Evolutionary conservation across 2,113 vertebrate genomes (phyloP), one percentile per base, ranked within the genome.

Genomic region (Phocoena sinus): DNA sequence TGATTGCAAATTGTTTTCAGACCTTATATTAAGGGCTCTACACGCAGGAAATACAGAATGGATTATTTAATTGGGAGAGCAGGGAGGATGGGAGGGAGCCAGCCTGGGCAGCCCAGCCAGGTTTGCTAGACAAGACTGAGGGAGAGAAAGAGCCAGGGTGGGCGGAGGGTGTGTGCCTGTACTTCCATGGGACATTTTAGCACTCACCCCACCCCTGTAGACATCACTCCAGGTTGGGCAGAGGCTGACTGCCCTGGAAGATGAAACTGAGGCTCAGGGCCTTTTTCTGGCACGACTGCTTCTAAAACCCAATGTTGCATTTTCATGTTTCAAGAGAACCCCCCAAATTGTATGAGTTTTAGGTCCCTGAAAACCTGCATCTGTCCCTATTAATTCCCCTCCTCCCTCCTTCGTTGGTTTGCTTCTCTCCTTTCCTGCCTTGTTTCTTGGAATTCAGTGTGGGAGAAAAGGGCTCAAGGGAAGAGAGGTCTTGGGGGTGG

Each of bases 1-100:
- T 98, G 97, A 98, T 97, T 98, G 97, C 96, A 98, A 97, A 97
- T 97, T 97, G 97, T 98, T 98, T 98, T 97, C 95, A 97, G 96
- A 95, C 94, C 96, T 96, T 94, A 97, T 98, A 98, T 97, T 98
- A 98, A 97, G 97, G 68, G 93, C 92, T 92, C 96, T 85, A 71
- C 84, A 77, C 0, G 5, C 53, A 93, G 92, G 91, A 97, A 97
- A 97, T 94, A 96, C 95, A 96, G 89, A 97, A 71, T 67, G 87
- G 93, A 84, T 93, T 93, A 94, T 96, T 93, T 96, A 98, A 96
- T 97, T 85, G 93, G 91, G 80, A 95, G 79, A 88, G 25, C 71
- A 47, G 41, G 36, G 38, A 15, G 17, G 70, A 0, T 2, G 23
- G n/a, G 38, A 73, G 33, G 21, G 21, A 67, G 86, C 20, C 58